These are phyloP conservation scores for Lucinisca nassula DNA, from an alignment of 2,888 invertebrate genomes.

Conservation along the genomic window DNA sequence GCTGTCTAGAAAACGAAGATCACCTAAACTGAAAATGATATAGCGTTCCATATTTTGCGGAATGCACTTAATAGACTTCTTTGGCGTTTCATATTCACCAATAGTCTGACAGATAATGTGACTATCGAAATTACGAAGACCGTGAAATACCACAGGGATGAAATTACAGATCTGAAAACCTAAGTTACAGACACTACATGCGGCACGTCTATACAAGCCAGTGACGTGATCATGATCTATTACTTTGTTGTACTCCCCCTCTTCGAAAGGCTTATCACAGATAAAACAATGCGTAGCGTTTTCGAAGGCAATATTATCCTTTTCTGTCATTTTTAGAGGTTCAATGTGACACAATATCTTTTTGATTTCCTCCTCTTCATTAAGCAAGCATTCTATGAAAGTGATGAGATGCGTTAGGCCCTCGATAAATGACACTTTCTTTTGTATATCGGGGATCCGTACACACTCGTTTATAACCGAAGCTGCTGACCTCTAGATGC, in stretches of 20 bases:
- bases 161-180: constrained; percentile 1
- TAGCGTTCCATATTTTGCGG: constrained; percentile 32
- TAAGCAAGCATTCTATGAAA: constrained; percentile 31
- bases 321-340: constrained; percentile 7
- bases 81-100: no score
- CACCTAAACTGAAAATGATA: constrained; percentile 16
- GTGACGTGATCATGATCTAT: constrained; percentile 31
- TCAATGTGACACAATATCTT: constrained; percentile 30
- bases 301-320: constrained; percentile 16
- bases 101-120: no score
- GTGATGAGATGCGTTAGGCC: constrained; percentile 16
- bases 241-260: constrained; percentile 18
- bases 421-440: constrained; percentile 37
- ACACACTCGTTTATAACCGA: neutral
- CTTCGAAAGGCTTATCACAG: constrained; percentile 26
- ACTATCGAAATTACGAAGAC: constrained; percentile 38
- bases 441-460: constrained; percentile 27
- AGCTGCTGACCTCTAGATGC: neutral
- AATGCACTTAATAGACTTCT: neutral
- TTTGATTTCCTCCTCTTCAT: constrained; percentile 35
- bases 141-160: constrained; percentile 57
- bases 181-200: neutral
- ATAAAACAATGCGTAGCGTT: constrained; percentile 33
- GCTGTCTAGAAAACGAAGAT: constrained; percentile 25
- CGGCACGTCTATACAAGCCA: neutral